These are phyloP conservation scores for Blastomussa wellsi DNA, from an alignment of 92 coral and sea anemone genomes.

Conservation along the genomic window DNA sequence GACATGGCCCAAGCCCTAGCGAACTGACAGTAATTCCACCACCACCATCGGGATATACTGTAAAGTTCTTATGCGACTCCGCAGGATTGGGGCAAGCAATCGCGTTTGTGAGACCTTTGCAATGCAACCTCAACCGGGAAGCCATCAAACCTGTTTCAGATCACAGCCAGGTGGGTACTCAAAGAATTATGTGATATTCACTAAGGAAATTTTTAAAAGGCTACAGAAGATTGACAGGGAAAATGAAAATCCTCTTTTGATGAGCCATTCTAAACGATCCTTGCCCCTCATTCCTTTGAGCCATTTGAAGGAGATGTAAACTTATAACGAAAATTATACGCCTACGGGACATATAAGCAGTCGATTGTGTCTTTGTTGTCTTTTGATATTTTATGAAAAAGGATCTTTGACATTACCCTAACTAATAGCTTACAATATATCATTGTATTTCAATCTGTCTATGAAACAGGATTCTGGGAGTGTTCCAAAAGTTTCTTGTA, in stretches of 20 bases:
- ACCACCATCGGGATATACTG: too few species aligned
- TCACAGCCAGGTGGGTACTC: conserved; percentile 22
- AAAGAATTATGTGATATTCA: background rate
- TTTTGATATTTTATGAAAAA: conserved; percentile 16
- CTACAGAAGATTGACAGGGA: conserved; percentile 16
- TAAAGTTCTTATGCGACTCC: background rate
- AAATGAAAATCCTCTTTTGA: conserved; percentile 15
- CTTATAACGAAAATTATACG: conserved; percentile 4
- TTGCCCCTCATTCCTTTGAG: conserved; percentile 26
- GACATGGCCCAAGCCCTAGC: too few species aligned
- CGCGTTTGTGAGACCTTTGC: conserved; percentile 20
- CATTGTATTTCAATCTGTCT: conserved; percentile 26
- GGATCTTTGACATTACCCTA: conserved; percentile 26
- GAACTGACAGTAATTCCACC: too few species aligned
- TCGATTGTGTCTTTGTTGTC: conserved; percentile 9
- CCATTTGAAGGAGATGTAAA: conserved; percentile 18
- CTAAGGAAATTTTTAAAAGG: conserved; percentile 20
- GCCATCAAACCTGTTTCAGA: conserved; percentile 25
- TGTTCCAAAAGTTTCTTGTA: conserved; percentile 29
- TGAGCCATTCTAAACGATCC: conserved; percentile 22
- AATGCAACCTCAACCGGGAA: conserved; percentile 32
- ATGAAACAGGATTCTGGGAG: conserved; percentile 32
- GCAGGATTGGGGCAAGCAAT: conserved; percentile 4
- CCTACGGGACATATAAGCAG: conserved; percentile 11
- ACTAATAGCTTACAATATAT: conserved; percentile 18